These are phyloP conservation scores for Riptortus pedestris DNA, from an alignment of 1,140 invertebrate genomes.

Conservation along the genomic window DNA sequence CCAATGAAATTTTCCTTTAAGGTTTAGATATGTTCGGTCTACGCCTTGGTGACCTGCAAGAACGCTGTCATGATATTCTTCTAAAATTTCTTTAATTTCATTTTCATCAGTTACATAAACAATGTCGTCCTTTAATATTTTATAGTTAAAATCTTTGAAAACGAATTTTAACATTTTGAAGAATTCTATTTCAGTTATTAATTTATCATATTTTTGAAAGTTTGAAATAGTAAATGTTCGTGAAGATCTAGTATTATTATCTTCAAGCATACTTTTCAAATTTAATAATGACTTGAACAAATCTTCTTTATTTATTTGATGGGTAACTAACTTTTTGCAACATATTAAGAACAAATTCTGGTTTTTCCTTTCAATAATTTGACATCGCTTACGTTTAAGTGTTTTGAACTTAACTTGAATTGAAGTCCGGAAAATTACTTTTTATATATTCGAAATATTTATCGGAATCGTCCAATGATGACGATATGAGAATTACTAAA, in stretches of 20 bases:
- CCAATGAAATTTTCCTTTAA: slow-evolving; percentile 34
- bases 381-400: too few species aligned
- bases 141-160: too few species aligned
- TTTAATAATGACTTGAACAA: not conserved
- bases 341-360: not conserved
- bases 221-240: not conserved
- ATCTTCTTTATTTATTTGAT: not conserved
- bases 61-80: slow-evolving; percentile 33
- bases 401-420: too few species aligned
- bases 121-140: too few species aligned
- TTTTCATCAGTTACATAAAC: not conserved
- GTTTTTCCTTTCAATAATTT: too few species aligned
- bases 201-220: too few species aligned
- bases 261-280: not conserved
- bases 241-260: not conserved
- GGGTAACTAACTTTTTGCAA: not conserved
- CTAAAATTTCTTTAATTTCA: slow-evolving; percentile 28
- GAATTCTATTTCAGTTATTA: too few species aligned
- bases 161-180: too few species aligned
- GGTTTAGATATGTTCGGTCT: slow-evolving; percentile 32
- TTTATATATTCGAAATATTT: not conserved
- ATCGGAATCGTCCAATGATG: not conserved
- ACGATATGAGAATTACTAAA: too few species aligned
- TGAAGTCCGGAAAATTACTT: not conserved
- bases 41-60: slow-evolving; percentile 34